These are phyloP conservation scores for Gopherus evgoodei DNA, from an alignment of 2,113 vertebrate species.

Conservation along the genomic window DNA sequence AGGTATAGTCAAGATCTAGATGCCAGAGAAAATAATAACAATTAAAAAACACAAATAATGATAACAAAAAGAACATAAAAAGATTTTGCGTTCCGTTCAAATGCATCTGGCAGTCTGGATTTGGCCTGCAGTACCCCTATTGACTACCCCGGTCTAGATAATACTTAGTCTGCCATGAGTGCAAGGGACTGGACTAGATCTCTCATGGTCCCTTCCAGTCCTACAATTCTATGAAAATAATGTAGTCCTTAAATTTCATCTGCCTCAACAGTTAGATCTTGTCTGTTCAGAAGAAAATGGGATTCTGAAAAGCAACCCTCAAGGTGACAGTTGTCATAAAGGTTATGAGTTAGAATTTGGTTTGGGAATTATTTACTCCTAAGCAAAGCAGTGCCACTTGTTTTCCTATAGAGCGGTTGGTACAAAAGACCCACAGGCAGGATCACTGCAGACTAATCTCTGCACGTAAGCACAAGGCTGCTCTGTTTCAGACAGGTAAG, in stretches of 20 bases:
- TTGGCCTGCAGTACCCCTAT: too few relatives aligned
- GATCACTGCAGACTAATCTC: neutral
- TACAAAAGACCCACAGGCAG: neutral
- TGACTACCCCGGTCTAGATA: too few relatives aligned
- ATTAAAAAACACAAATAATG: too few relatives aligned
- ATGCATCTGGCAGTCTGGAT: too few relatives aligned
- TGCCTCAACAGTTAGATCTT: neutral
- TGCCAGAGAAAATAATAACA: too few relatives aligned
- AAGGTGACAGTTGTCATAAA: neutral
- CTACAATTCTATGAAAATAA: neutral
- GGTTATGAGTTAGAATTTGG: rapidly evolving
- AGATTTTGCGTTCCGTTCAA: too few relatives aligned
- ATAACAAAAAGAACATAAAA: too few relatives aligned
- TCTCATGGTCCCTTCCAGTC: too few relatives aligned
- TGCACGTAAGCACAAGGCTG: neutral
- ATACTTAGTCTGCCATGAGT: too few relatives aligned
- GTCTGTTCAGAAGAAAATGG: neutral
- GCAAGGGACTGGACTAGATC: too few relatives aligned
- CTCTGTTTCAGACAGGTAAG: neutral
- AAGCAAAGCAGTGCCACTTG: neutral
- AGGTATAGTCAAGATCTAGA: too few relatives aligned
- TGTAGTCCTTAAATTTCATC: neutral
- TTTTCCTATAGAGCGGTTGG: neutral
- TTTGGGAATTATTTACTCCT: conserved; percentile 2
- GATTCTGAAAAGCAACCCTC: neutral